Evolutionary conservation across 1,140 invertebrate genomes (phyloP), one percentile per base, ranked within the genome.

Genomic region (Micrasema minimum): DNA sequence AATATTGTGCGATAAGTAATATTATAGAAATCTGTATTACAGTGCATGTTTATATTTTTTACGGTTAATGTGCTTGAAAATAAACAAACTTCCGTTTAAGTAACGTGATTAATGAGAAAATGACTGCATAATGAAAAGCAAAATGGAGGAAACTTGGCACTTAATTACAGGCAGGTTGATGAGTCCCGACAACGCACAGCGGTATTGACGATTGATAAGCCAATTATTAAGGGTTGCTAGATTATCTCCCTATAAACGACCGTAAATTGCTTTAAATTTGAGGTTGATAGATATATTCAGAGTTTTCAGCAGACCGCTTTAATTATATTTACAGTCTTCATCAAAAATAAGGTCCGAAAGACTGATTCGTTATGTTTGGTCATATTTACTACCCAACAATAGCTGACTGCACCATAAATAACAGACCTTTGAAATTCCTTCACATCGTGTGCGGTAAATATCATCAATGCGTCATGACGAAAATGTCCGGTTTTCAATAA

Each of bases 401-500:
- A n/a, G n/a, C 23, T 31, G n/a, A n/a, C 26, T n/a, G 23, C n/a
- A 5, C 31, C 53, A 57, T 57, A 57, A 57, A 57, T 57, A 57
- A 57, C 50, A 23, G 31, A 57, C 53, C 31, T 57, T 57, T 35
- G 53, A 37, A 57, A 57, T 37, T 57, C 53, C 53, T 31, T 57
- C 37, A n/a, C 20, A 57, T 57, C 53, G 53, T 31, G 20, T 37
- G 53, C 53, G 53, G 53, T 57, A 37, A 57, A 57, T 57, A 57
- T 57, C 53, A 57, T 35, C 53, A 57, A 57, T 57, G 37, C 53
- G 53, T 57, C 53, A 57, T 57, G n/a, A 37, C 53, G 31, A 57
- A 57, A 57, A 57, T 37, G 53, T 57, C 53, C 26, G 53, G n/a
- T 35, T 57, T 57, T 57, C 53, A 57, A 57, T 57, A 57, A 57